Evolutionary conservation across 2,113 vertebrate genomes (phyloP).

Genomic region (Cygnus atratus): DNA sequence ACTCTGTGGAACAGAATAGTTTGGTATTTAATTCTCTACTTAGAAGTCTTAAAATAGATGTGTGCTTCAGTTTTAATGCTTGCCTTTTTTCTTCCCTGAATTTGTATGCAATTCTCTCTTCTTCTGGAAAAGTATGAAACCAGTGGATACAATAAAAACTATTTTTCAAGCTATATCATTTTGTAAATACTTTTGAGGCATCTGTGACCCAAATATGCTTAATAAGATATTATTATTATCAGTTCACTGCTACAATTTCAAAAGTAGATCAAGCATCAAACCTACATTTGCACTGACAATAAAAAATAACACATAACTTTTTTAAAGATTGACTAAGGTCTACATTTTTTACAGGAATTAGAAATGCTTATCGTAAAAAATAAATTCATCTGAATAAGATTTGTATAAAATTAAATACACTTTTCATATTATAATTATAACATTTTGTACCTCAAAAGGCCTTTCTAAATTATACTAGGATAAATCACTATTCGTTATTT

Average conservation of each 20-base stretch:
- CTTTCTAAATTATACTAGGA: not conserved
- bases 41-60: slow-evolving; percentile 64
- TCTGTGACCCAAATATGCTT: not conserved
- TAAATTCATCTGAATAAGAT: not conserved
- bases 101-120: not conserved
- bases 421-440: not conserved
- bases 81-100: slow-evolving; percentile 44
- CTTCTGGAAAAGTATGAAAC: not conserved
- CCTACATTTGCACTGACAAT: not conserved
- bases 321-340: not conserved
- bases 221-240: not conserved
- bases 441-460: not conserved
- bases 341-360: not conserved
- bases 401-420: not conserved
- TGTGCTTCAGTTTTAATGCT: not conserved
- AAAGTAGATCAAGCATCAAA: not conserved
- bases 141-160: not conserved
- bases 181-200: not conserved
- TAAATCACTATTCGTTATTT: not conserved
- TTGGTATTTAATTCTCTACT: slow-evolving; percentile 27
- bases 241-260: not conserved
- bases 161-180: not conserved
- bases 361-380: not conserved
- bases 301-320: not conserved
- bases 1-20: slow-evolving; percentile 41